These are phyloP conservation scores for Oplegnathus fasciatus DNA, from an alignment of 2,113 vertebrate genomes.

Conservation along the genomic window DNA sequence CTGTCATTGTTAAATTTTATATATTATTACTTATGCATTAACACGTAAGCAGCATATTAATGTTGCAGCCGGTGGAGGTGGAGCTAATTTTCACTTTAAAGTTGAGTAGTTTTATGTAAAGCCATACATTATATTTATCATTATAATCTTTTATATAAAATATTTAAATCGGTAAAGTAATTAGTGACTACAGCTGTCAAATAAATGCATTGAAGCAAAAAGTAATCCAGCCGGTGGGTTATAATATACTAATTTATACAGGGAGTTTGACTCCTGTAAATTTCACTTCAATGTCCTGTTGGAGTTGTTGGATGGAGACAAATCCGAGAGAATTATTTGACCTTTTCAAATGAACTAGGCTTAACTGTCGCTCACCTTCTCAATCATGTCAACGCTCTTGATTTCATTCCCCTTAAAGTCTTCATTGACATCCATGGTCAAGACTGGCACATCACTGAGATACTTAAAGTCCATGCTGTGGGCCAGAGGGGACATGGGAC, in stretches of 20 bases:
- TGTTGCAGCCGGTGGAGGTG: not conserved
- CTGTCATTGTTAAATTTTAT: not conserved
- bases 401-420: conserved; percentile 87
- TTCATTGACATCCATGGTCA: conserved; percentile 92
- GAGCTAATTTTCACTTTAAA: not conserved
- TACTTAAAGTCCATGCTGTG: conserved; percentile 91
- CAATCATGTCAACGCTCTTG: conserved; percentile 87
- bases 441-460: conserved; percentile 88
- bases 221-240: no score
- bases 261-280: not conserved
- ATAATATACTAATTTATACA: no score
- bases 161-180: no score
- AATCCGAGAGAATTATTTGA: not conserved
- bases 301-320: not conserved
- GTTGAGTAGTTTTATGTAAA: no score
- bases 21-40: not conserved
- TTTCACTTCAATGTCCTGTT: not conserved
- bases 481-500: not conserved
- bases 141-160: no score
- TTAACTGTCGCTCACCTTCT: conserved; percentile 88
- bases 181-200: no score
- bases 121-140: no score
- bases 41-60: not conserved
- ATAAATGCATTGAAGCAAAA: no score
- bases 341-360: not conserved